Base-by-base conservation (phyloP, 2,113 vertebrate species). In the Zingel zingel region DNA sequence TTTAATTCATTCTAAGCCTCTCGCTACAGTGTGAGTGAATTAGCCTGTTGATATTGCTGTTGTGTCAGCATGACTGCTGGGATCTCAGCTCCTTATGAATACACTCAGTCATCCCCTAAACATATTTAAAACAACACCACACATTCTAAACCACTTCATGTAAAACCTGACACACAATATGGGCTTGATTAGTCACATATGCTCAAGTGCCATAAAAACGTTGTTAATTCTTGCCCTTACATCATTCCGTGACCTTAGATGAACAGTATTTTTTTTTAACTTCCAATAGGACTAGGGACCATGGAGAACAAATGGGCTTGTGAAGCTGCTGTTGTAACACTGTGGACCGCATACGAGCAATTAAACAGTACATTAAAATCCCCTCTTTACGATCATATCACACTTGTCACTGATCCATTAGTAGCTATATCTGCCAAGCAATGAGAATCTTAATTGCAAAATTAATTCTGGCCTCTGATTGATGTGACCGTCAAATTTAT, bases 341-440 rank as follows among this genome's bases (percentile, higher is more conserved):
- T 39, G 82, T 66, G 73, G 83, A 86, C 86, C 90, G 82, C 92
- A 92, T 93, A 91, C 91, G 90, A 93, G 94, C 92, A 94, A 95
- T 96, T 94, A 96, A 94, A 92, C 93, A 95, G 91, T 94, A 88
- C 94, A 95, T 96, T 96, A 96, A 95, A 95, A 91, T 85, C 86
- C 90, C 57, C 89, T 93, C 93, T 94, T 95, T 94, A 93, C 91
- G 94, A 95, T 94, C 91, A 83, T 93, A 94, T 95, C 94, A 83
- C 88, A 91, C 90, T 95, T 93, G 93, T 95, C 94, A 90, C 81
- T 87, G 91, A 94, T 93, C 94, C 95, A 95, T 96, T 96, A 96
- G 93, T 53, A 88, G 88, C 91, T 84, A 62, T 92, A 88, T 94
- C 94, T 95, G 94, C 93, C 94, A 94, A 91, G 92, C 93, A 89